Percentiles rank a stretch among this genome's conserved stretches.
Conservation (phyloP, 2,113 vertebrate species). For the Corythornis cristatus region DNA sequence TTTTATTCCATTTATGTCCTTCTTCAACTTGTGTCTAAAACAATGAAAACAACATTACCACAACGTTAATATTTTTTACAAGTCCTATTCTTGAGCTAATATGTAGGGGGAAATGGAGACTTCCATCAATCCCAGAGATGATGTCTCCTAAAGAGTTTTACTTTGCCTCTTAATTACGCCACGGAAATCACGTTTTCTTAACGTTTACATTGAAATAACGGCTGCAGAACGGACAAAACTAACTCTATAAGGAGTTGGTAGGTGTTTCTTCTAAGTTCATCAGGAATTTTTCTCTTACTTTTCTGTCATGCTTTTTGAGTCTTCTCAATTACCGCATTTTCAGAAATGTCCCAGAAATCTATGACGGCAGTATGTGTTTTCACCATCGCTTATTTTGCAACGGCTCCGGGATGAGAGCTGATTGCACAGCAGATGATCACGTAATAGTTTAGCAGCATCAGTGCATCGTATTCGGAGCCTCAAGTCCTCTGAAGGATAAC, state of each 20-base stretch:
- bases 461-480: not conserved
- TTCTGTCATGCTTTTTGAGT: not conserved
- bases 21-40: not conserved
- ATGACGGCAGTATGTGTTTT: not conserved
- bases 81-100: not conserved
- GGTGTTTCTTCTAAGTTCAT: not conserved
- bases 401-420: not conserved
- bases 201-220: not conserved
- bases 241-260: not conserved
- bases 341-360: not conserved
- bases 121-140: not conserved
- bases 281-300: not conserved
- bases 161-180: not conserved
- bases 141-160: not conserved
- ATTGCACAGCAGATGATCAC: not conserved
- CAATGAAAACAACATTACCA: not conserved
- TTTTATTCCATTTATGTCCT: not conserved
- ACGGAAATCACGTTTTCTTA: not conserved
- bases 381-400: not conserved
- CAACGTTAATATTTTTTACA: not conserved
- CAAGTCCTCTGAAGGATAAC: not conserved
- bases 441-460: not conserved
- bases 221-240: fast-evolving
- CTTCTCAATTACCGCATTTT: not conserved
- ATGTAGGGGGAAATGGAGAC: not conserved